Base-by-base conservation (phyloP, 2,888 invertebrate species). In the Drosophila kanekoi region DNA sequence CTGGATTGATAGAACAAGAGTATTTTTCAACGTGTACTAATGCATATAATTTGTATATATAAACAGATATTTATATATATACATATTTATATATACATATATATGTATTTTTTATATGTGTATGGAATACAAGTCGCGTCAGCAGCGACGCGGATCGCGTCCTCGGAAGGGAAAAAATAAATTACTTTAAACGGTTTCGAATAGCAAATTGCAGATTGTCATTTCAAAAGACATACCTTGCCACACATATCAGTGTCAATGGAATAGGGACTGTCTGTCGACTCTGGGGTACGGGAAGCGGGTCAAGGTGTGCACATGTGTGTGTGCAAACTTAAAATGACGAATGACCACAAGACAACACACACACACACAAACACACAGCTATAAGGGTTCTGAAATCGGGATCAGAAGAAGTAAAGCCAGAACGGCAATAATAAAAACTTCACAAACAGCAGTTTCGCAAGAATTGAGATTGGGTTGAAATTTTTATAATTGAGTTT, bases 111-210 rank as follows among this genome's bases (percentile, higher is more conserved):
- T 8, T 28, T 23, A 43, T 52, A 28, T 51, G 32, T 40, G 47
- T 37, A 20, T 41, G 43, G 38, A 44, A 53, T 69, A 63, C 33
- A 63, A 61, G 69, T 74, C 78, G 52, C 14, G 18, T n/a, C 33
- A n/a, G 54, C 32, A 48, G 37, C 40, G 54, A 35, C 49, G 69
- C 68, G 76, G 54, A 68, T 78, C 80, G 85, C 75, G 70, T 81
- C 73, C 73, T 79, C 79, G 65, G 57, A 40, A 65, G 69, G 69
- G 72, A 48, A 65, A 77, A 87, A 89, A 90, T 89, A 89, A 89
- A 89, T 89, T 89, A 89, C 89, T 89, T 89, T 89, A 89, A 89
- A 89, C 89, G 89, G 89, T 89, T 89, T 87, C 78, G 87, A 87
- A 89, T 89, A 89, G 89, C 89, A 89, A 89, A 89, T 89, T 89